phyloP scores from a whole-genome alignment of 1,140 invertebrate genomes.

The Meloidogyne chitwoodi region DNA sequence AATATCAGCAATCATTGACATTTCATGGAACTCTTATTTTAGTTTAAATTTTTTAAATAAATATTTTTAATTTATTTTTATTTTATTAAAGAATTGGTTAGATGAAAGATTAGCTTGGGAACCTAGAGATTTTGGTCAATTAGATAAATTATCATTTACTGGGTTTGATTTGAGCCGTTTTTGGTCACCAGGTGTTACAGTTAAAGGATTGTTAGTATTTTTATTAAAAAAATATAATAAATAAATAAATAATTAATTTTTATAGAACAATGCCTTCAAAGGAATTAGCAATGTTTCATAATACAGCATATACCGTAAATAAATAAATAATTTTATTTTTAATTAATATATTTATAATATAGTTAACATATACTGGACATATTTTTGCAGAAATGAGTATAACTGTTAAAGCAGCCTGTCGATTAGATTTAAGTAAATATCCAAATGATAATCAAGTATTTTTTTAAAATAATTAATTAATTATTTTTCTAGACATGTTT shows the following conservation, averaged over 20 bases:
- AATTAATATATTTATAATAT: not conserved
- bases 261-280: constrained; percentile 9
- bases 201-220: constrained; percentile 13
- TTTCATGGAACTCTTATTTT: constrained; percentile 15
- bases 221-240: not conserved
- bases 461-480: not conserved
- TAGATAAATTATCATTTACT: constrained; percentile 12
- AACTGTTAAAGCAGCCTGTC: constrained; percentile 16
- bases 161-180: constrained; percentile 11
- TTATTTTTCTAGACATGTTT: constrained; percentile 8
- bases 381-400: constrained; percentile 9
- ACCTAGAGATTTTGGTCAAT: constrained; percentile 10
- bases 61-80: not conserved
- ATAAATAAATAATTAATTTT: not conserved
- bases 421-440: constrained; percentile 8
- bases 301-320: constrained; percentile 12
- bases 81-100: constrained; percentile 5
- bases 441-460: constrained; percentile 17
- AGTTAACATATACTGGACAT: constrained; percentile 9
- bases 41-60: not conserved
- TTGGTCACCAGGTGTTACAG: constrained; percentile 12
- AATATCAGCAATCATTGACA: constrained; percentile 5
- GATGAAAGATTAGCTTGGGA: constrained; percentile 13
- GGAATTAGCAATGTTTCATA: constrained; percentile 13
- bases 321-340: not conserved